Evolutionary conservation across 1,140 invertebrate genomes (phyloP).

Genomic region (Cotesia typhae): DNA sequence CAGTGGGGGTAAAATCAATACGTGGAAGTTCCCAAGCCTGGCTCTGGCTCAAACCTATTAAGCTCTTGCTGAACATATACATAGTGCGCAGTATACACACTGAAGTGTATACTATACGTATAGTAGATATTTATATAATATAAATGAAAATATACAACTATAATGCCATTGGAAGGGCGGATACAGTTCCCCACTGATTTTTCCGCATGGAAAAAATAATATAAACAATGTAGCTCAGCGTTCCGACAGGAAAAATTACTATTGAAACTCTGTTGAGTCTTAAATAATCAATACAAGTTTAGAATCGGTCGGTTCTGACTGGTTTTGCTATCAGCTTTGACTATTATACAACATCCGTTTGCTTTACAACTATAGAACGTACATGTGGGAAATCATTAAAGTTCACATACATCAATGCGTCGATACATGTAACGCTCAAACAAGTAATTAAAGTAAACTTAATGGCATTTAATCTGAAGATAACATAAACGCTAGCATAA

Average conservation of each 20-base stretch:
- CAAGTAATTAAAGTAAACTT: too few species aligned
- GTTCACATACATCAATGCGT: too few species aligned
- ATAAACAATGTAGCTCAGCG: background rate
- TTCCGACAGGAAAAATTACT: slow-evolving; percentile 7
- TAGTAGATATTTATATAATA: background rate
- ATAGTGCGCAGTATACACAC: slow-evolving; percentile 1
- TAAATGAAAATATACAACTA: too few species aligned
- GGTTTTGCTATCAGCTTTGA: slow-evolving; percentile 38
- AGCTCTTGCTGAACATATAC: slow-evolving; percentile 25
- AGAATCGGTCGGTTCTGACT: slow-evolving; percentile 37
- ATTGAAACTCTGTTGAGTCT: too few species aligned
- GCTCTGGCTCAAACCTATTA: slow-evolving; percentile 34
- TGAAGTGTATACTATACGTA: background rate
- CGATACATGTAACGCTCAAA: too few species aligned
- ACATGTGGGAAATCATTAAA: background rate
- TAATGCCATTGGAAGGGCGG: too few species aligned
- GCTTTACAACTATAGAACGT: slow-evolving; percentile 23
- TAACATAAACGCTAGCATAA: too few species aligned
- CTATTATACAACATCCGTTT: slow-evolving; percentile 28
- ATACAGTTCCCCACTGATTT: too few species aligned
- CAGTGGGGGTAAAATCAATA: slow-evolving; percentile 36
- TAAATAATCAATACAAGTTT: slow-evolving; percentile 27
- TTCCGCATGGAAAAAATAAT: too few species aligned
- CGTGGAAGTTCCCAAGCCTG: slow-evolving; percentile 14
- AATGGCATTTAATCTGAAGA: too few species aligned